Evolutionary conservation across 2,113 vertebrate genomes (phyloP), one percentile per base, ranked within the genome.

Genomic region (Oenanthe oenanthe): DNA sequence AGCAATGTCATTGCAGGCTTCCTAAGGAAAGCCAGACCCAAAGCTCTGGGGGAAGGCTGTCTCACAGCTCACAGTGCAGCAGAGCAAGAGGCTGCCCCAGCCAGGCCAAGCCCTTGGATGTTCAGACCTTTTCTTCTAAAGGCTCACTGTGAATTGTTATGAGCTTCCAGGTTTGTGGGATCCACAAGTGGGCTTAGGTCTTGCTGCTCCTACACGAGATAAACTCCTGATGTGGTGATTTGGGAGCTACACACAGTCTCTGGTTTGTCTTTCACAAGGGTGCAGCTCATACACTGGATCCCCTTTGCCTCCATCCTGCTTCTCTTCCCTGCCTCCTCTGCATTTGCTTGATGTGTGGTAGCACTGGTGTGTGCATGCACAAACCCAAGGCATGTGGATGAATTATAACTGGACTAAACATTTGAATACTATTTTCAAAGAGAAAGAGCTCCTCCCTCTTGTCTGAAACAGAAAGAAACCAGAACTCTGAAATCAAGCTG

Each of bases 111-210:
- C 34, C 58, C 26, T 80, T 1, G 11, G 36, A 53, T 65, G 21
- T 32, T 48, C 21, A 1, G 66, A 28, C 13, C 9, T 78, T 74
- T 58, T 40, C 38, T 82, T 93, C 63, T 56, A 12, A 72, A 73
- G 29, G 21, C 15, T 76, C 3, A 0, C 68, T 47, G 24, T 8
- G 47, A 89, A n/a, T 57, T 0, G 1, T 17, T 38, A 10, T 0
- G 3, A 89, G 24, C 66, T 79, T 85, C 71, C 3, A 34, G 72
- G 71, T 80, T 76, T 70, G 38, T 31, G 36, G 74, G 31, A 66
- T 51, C 18, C 7, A 19, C 32, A 19, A 28, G 28, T 32, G 22
- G 34, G 17, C 32, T 83, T 42, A 26, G 17, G 31, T 50, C 36
- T 66, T 72, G 21, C 9, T 68, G 20, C 17, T 73, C 74, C 74